Conservation (phyloP, 2,888 invertebrate genomes). For the Auanema sp. region DNA sequence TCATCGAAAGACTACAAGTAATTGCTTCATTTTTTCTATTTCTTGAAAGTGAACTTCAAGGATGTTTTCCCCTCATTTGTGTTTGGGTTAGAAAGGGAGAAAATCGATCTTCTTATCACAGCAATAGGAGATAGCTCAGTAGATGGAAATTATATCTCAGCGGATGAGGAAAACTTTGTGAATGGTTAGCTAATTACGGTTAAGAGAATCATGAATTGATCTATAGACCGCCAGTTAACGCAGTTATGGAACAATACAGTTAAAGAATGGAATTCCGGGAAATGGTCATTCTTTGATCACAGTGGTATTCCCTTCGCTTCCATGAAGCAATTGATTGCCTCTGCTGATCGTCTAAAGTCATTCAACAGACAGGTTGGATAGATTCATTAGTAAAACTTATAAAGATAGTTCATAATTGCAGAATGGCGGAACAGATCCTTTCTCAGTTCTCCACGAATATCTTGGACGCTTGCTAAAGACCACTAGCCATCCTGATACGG, state of each 20-base stretch:
- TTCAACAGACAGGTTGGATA: slow-evolving; percentile 35
- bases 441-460: slow-evolving; percentile 42
- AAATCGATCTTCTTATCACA: slow-evolving; percentile 28
- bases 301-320: slow-evolving; percentile 30
- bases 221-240: slow-evolving; percentile 9
- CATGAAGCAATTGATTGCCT: slow-evolving; percentile 29
- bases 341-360: slow-evolving; percentile 41
- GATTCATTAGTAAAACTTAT: neutral
- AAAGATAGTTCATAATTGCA: slow-evolving; percentile 10
- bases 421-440: slow-evolving; percentile 43
- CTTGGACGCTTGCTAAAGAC: slow-evolving; percentile 36
- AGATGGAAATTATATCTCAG: slow-evolving; percentile 25
- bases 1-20: slow-evolving; percentile 34
- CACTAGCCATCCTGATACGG: neutral
- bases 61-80: slow-evolving; percentile 22
- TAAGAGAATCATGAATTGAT: neutral
- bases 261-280: slow-evolving; percentile 40
- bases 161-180: slow-evolving; percentile 19
- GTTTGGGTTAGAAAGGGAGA: slow-evolving; percentile 11
- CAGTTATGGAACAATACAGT: slow-evolving; percentile 40
- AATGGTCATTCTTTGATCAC: slow-evolving; percentile 12
- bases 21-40: too few species aligned
- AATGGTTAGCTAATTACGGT: neutral
- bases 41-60: slow-evolving; percentile 6
- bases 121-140: slow-evolving; percentile 32